phyloP scores from a whole-genome alignment of 2,113 vertebrate genomes.

The Cryptomyrus ogoouensis region DNA sequence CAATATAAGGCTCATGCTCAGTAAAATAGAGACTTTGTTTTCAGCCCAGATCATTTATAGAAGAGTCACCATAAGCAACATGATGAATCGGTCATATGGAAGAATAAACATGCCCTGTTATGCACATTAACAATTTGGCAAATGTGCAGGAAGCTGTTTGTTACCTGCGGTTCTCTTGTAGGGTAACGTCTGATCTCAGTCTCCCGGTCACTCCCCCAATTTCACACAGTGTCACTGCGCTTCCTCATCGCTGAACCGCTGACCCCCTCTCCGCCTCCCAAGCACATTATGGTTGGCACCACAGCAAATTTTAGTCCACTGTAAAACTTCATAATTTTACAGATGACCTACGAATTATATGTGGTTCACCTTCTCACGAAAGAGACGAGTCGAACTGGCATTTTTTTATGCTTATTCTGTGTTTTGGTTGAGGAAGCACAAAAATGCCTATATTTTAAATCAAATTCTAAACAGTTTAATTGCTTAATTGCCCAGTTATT shows the following conservation, averaged over 20 bases:
- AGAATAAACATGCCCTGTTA: not conserved
- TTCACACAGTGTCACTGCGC: not conserved
- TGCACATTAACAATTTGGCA: not conserved
- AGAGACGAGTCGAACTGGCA: conserved; percentile 29
- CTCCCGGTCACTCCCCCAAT: not conserved
- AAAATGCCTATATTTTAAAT: conserved; percentile 63
- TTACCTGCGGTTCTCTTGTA: not conserved
- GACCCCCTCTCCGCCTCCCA: not conserved
- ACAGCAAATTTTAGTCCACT: not conserved
- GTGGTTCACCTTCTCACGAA: conserved; percentile 23
- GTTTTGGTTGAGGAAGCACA: conserved; percentile 37
- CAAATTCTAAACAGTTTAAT: conserved; percentile 77
- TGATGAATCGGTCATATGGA: not conserved
- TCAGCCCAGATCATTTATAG: not conserved
- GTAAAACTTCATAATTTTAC: conserved; percentile 38
- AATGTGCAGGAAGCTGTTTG: not conserved
- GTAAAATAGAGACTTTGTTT: not conserved
- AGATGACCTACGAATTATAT: conserved; percentile 39
- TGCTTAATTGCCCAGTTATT: conserved; percentile 82
- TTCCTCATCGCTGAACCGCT: not conserved
- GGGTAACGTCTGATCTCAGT: not conserved
- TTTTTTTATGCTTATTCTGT: conserved; percentile 23
- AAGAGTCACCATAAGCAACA: not conserved
- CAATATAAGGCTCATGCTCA: not conserved
- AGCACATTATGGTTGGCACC: not conserved